These are phyloP conservation scores for Orycteropus afer DNA, from an alignment of 2,113 vertebrate genomes.

Conservation along the genomic window DNA sequence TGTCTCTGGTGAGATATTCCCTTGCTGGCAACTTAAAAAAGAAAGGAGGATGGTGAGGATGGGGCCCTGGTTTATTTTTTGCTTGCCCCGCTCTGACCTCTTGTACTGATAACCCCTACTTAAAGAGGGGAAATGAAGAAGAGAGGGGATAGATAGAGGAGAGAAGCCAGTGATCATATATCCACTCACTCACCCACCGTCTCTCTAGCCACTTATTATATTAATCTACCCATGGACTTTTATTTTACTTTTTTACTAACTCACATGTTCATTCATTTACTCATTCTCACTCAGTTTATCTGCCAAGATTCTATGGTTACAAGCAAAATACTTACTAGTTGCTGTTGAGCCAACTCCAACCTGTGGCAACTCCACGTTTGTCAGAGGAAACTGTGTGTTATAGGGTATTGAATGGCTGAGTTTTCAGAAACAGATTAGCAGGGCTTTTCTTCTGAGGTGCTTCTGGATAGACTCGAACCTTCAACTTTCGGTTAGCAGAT, in stretches of 20 bases:
- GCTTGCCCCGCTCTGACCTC: background rate
- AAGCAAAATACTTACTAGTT: background rate
- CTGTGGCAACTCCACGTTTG: background rate
- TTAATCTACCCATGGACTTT: background rate
- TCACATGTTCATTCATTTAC: background rate
- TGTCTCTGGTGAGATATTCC: conserved; percentile 81
- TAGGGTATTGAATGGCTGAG: no score
- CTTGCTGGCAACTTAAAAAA: conserved; percentile 75
- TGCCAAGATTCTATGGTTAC: background rate
- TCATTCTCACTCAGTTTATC: background rate
- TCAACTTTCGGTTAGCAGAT: background rate
- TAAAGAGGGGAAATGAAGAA: background rate
- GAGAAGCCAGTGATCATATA: background rate
- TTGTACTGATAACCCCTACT: background rate
- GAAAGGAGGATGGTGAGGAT: background rate
- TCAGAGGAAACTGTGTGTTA: background rate
- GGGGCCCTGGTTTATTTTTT: background rate
- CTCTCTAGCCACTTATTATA: background rate
- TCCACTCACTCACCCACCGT: no score
- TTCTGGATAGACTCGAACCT: background rate
- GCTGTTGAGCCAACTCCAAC: background rate
- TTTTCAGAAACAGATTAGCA: background rate
- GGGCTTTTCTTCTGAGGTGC: background rate
- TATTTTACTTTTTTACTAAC: background rate
- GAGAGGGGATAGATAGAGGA: background rate